Conservation (phyloP, 2,113 vertebrate species). For the Solea solea region DNA sequence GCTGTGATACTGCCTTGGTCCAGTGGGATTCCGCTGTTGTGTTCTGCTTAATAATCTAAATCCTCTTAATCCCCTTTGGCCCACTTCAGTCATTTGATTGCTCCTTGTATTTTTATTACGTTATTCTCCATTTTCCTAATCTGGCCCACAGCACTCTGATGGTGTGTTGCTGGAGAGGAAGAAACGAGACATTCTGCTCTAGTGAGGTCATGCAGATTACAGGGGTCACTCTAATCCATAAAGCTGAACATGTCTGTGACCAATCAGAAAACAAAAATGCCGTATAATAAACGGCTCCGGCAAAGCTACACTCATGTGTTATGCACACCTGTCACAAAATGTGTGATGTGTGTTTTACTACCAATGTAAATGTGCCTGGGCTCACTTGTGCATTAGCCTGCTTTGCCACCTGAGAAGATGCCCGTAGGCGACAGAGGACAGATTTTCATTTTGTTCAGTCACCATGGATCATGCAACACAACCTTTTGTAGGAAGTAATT, state of each 20-base stretch:
- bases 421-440: conserved; percentile 47
- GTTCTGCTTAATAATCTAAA: conserved; percentile 82
- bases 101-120: conserved; percentile 75
- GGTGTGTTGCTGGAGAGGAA: conserved; percentile 36
- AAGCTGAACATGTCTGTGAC: conserved; percentile 35
- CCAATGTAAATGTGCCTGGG: conserved; percentile 33
- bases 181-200: conserved; percentile 39
- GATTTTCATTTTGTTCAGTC: conserved; percentile 60
- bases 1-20: conserved; percentile 59
- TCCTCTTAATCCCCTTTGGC: conserved; percentile 76
- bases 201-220: conserved; percentile 63
- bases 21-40: conserved; percentile 73
- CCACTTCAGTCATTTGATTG: conserved; percentile 76
- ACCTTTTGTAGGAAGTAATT: conserved; percentile 61
- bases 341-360: conserved; percentile 7
- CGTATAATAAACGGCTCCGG: conserved; percentile 9
- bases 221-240: conserved; percentile 68
- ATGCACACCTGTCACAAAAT: conserved; percentile 13
- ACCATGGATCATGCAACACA: conserved; percentile 51
- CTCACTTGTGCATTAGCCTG: conserved; percentile 2
- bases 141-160: conserved; percentile 52
- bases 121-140: conserved; percentile 76
- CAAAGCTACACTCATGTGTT: conserved; percentile 26
- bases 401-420: conserved; percentile 37
- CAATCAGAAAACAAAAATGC: conserved; percentile 36